Base-by-base conservation (phyloP, 2,888 invertebrate genomes). In the Catonia carolina region DNA sequence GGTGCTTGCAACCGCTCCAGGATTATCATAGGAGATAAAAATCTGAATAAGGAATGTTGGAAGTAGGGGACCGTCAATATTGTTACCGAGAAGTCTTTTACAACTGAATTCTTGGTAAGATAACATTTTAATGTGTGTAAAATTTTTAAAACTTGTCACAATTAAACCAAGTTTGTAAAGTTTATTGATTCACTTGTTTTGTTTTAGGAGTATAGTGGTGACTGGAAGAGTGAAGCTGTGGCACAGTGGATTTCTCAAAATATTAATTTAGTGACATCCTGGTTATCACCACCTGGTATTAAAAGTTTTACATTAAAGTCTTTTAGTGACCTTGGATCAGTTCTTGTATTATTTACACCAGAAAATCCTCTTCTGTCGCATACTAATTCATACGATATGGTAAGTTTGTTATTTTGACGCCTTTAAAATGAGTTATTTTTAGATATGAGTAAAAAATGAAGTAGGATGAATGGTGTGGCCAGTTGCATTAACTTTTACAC, bases 271-370 rank as follows among this genome's bases (percentile, higher is more conserved):
- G 80, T 84, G 0, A 78, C 81, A 1, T 74, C 78, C 0, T 83
- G 89, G 80, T 71, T 88, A 23, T 79, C 83, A 61, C 86, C 88
- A 0, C 77, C 82, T 56, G 88, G 87, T 67, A 76, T 77, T 42
- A 91, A 91, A 71, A 80, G 85, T 10, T 75, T 78, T 31, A 77
- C 77, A 17, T 75, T 92, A 48, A 82, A 85, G n/a, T 77, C 76
- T 63, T 81, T 81, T 67, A 74, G 86, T 8, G 79, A 81, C 63
- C 78, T 79, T 35, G 85, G 83, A 53, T 87, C 91, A 2, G 80
- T 85, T 41, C 71, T 92, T 36, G 76, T 92, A 62, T 71, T 91
- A 55, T 90, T 91, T 67, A 86, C 89, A 1, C 88, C 89, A 6
- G 75, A 83, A 58, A 86, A 86, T 71, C 84, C 87, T n/a, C 73